Conservation (phyloP, 2,888 invertebrate genomes). For the Cerceris rybyensis region DNA sequence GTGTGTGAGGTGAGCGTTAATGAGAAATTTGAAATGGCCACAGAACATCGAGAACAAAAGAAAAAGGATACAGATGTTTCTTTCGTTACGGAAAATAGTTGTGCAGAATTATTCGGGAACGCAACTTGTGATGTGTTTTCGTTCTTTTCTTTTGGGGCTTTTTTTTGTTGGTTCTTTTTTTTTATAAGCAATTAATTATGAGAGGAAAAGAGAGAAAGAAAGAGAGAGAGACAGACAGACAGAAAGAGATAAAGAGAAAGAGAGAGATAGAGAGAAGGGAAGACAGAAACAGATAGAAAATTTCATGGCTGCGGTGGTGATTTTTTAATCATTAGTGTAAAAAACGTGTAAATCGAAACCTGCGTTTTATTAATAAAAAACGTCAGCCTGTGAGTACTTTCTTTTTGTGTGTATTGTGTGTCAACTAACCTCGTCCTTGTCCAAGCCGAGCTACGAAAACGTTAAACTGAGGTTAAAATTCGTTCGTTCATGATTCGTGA, state of each 20-base stretch:
- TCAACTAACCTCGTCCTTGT: constrained; percentile 92
- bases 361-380: constrained; percentile 64
- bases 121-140: constrained; percentile 47
- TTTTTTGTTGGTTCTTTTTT: background rate
- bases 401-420: constrained; percentile 68
- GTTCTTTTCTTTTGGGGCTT: too few relatives aligned
- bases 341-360: constrained; percentile 59
- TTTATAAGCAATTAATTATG: background rate
- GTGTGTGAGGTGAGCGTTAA: constrained; percentile 11
- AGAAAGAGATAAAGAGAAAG: constrained; percentile 32
- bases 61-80: background rate
- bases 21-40: constrained; percentile 20
- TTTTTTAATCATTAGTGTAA: constrained; percentile 52
- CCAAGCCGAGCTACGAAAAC: constrained; percentile 94
- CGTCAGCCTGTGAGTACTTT: constrained; percentile 71
- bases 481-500: constrained; percentile 61
- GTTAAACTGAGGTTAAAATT: constrained; percentile 80
- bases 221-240: constrained; percentile 26
- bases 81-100: constrained; percentile 50
- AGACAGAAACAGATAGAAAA: constrained; percentile 42
- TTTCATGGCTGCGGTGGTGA: constrained; percentile 60
- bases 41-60: constrained; percentile 38
- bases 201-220: constrained; percentile 34
- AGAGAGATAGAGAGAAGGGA: constrained; percentile 44
- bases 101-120: constrained; percentile 75